A percentile compares a stretch with the other conserved stretches of the same genome.
Conservation (phyloP, 1,140 invertebrate species). For the Drosophila funebris region DNA sequence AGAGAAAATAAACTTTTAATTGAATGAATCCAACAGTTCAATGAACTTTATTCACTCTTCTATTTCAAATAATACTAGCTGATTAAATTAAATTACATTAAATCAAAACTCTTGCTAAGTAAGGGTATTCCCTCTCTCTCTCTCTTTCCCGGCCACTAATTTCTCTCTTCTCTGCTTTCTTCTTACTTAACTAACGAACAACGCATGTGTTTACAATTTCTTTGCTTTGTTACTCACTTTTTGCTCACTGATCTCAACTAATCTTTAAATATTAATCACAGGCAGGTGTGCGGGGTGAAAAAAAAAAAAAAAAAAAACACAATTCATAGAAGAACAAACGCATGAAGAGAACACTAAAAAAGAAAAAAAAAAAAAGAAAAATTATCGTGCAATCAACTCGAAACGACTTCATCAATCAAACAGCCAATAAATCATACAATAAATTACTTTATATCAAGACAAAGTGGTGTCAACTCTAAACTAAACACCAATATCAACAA, state of each 20-base stretch:
- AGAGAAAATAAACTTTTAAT: background rate
- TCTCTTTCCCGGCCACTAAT: background rate
- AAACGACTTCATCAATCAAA: slow-evolving; percentile 73
- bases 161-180: background rate
- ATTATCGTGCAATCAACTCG: slow-evolving; percentile 63
- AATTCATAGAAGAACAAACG: slow-evolving; percentile 12
- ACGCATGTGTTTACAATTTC: slow-evolving; percentile 47
- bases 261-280: slow-evolving; percentile 62
- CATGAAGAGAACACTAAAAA: slow-evolving; percentile 49
- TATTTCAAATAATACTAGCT: background rate
- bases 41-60: background rate
- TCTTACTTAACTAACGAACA: background rate
- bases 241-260: slow-evolving; percentile 51
- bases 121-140: background rate
- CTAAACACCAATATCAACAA: slow-evolving; percentile 16
- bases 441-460: slow-evolving; percentile 69
- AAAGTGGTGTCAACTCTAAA: slow-evolving; percentile 59
- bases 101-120: background rate
- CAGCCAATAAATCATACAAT: slow-evolving; percentile 67
- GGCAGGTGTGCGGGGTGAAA: slow-evolving; percentile 46
- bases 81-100: no score
- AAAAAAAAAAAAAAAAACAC: no score
- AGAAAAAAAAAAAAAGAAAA: no score
- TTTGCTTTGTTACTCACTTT: background rate
- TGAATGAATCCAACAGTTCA: background rate